These are phyloP conservation scores for Agrotis puta DNA, from an alignment of 2,888 invertebrate genomes.

Conservation along the genomic window DNA sequence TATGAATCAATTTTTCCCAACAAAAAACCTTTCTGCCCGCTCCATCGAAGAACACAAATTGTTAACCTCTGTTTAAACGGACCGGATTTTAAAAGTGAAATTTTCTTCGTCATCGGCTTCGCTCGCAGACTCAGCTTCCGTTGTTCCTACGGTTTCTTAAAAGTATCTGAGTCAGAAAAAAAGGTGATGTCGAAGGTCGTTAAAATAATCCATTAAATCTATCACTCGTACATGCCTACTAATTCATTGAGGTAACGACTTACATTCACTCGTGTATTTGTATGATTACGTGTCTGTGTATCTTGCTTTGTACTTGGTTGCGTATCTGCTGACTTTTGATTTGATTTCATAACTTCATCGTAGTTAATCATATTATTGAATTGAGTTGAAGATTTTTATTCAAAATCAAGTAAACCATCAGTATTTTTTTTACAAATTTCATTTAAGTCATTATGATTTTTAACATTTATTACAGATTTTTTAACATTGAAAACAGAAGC, in stretches of 20 bases:
- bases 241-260: constrained; percentile 19
- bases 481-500: neutral
- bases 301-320: constrained; percentile 3
- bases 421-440: too few relatives aligned
- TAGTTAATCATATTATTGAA: neutral
- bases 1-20: neutral
- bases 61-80: constrained; percentile 32
- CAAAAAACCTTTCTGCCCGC: constrained; percentile 24
- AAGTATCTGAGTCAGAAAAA: constrained; percentile 63
- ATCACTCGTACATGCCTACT: constrained; percentile 8
- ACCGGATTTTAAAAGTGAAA: constrained; percentile 69
- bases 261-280: constrained; percentile 23
- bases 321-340: neutral
- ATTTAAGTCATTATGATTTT: too few relatives aligned
- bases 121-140: constrained; percentile 47
- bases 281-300: neutral
- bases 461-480: neutral
- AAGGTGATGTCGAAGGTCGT: constrained; percentile 41
- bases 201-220: constrained; percentile 26
- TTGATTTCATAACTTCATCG: neutral
- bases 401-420: neutral
- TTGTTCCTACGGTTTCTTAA: constrained; percentile 42
- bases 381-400: too few relatives aligned
- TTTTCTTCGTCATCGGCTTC: constrained; percentile 46
- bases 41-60: constrained; percentile 31